These are phyloP conservation scores for Cephalopachus bancanus DNA, from an alignment of 2,797 vertebrate species.

Conservation along the genomic window DNA sequence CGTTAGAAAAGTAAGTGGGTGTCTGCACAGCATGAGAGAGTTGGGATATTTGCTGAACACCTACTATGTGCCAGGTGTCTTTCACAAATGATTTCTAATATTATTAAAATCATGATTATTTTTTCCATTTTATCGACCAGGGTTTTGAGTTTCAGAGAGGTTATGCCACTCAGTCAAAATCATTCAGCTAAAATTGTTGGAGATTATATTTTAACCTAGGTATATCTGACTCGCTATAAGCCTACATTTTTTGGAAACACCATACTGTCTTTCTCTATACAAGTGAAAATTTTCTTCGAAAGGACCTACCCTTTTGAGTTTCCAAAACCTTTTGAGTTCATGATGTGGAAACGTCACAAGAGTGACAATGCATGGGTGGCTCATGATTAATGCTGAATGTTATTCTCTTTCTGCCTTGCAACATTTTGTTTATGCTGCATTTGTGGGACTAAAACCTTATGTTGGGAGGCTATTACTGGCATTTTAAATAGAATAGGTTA, in stretches of 20 bases:
- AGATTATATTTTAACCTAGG: not conserved
- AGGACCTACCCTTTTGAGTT: not conserved
- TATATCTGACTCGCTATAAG: not conserved
- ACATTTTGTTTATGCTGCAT: not conserved
- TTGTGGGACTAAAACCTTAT: not conserved
- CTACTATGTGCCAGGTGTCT: not conserved
- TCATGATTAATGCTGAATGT: not conserved
- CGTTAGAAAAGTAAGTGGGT: not conserved
- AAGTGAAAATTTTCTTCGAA: not conserved
- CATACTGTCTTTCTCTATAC: not conserved
- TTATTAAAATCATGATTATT: not conserved
- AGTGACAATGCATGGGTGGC: not conserved
- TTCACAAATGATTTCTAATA: not conserved
- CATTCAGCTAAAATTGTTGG: not conserved
- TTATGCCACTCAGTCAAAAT: not conserved
- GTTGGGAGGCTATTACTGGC: not conserved
- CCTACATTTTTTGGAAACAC: not conserved
- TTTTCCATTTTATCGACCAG: not conserved
- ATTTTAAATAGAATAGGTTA: slow-evolving; percentile 32
- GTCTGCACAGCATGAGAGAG: not conserved
- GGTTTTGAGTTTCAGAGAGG: not conserved
- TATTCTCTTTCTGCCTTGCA: not conserved
- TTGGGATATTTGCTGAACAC: not conserved
- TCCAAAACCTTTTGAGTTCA: not conserved
- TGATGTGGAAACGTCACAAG: not conserved